A percentile compares a stretch with the other conserved stretches of the same genome.
These are phyloP conservation scores for Drosophila rubida DNA, from an alignment of 2,888 invertebrate genomes.

Conservation along the genomic window DNA sequence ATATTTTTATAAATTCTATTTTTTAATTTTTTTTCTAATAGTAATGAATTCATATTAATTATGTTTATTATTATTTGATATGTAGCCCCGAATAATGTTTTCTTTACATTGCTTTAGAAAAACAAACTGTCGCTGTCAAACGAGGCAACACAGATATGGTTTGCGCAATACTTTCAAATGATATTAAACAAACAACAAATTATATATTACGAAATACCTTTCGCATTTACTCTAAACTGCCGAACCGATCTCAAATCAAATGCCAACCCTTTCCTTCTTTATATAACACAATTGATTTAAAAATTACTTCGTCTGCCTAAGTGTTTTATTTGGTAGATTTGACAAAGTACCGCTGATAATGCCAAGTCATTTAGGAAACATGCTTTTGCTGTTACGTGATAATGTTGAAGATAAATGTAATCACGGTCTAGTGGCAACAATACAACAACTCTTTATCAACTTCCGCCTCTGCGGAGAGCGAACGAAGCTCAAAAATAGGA, in stretches of 20 bases:
- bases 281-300: slow-evolving; percentile 13
- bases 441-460: slow-evolving; percentile 51
- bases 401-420: slow-evolving; percentile 53
- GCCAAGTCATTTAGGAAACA: slow-evolving; percentile 43
- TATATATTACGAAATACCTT: neutral
- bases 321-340: slow-evolving; percentile 19
- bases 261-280: slow-evolving; percentile 15
- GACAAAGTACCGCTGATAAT: slow-evolving; percentile 26
- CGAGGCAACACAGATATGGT: neutral
- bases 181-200: neutral
- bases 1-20: neutral
- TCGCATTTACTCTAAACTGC: neutral
- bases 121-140: neutral
- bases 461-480: slow-evolving; percentile 46
- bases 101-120: neutral
- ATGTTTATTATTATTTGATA: neutral
- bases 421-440: slow-evolving; percentile 24
- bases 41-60: neutral
- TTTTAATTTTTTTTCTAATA: neutral
- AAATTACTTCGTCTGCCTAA: slow-evolving; percentile 7
- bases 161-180: neutral
- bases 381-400: slow-evolving; percentile 40
- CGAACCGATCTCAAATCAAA: slow-evolving; percentile 12
- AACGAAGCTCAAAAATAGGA: slow-evolving; percentile 4
- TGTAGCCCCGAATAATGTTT: neutral